Percentiles rank a stretch among this genome's conserved stretches.
Conservation (phyloP, 2,888 invertebrate species). For the Melanostoma scalare region DNA sequence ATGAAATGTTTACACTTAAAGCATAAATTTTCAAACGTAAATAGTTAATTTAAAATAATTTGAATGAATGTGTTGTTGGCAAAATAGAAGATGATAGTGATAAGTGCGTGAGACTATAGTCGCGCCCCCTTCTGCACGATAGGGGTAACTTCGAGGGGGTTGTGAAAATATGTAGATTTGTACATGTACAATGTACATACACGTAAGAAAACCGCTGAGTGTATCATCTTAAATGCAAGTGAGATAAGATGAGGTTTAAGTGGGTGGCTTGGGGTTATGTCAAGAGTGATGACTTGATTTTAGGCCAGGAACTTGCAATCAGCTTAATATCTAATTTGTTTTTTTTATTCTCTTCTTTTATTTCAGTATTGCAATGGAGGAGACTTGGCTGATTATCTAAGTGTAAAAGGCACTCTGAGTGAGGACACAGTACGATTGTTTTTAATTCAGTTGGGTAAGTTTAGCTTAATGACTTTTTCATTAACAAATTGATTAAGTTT, state of each 20-base stretch:
- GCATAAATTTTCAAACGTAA: conserved; percentile 63
- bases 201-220: neutral
- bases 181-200: no score
- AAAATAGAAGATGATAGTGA: conserved; percentile 22
- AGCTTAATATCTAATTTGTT: conserved; percentile 10
- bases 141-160: conserved; percentile 20
- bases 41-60: conserved; percentile 70
- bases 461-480: neutral
- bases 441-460: conserved; percentile 93
- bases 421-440: conserved; percentile 98
- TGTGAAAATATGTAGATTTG: neutral
- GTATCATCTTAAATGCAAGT: conserved; percentile 44
- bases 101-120: conserved; percentile 48
- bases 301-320: conserved; percentile 64
- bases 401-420: conserved; percentile 95
- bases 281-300: conserved; percentile 15
- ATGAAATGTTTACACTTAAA: conserved; percentile 65
- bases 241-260: conserved; percentile 23
- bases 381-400: conserved; percentile 98
- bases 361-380: conserved; percentile 99
- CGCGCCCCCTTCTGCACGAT: conserved; percentile 16
- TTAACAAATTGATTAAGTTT: neutral
- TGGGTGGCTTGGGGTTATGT: conserved; percentile 46
- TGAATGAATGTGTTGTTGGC: conserved; percentile 17
- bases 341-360: conserved; percentile 68